Evolutionary conservation across 2,888 invertebrate species (phyloP).

Genomic region (Troides aeacus): DNA sequence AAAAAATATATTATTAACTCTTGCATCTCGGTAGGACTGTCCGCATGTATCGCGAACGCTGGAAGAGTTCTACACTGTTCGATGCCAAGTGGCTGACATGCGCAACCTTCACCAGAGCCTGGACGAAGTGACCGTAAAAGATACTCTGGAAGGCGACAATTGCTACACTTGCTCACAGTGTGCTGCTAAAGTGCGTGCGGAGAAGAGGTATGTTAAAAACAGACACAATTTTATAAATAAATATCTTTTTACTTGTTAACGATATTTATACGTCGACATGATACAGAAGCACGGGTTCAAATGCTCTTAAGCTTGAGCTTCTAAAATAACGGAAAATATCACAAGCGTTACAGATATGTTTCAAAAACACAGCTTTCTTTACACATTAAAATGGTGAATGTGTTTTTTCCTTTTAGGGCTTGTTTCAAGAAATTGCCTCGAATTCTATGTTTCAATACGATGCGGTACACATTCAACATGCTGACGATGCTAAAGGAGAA

Average conservation of each 20-base stretch:
- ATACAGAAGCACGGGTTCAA: no score
- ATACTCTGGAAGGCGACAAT: conserved; percentile 97
- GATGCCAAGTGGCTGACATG: conserved; percentile 98
- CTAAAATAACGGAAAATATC: no score
- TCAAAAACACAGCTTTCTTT: no score
- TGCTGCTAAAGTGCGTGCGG: conserved; percentile 96
- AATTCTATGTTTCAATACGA: conserved; percentile 96
- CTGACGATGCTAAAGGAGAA: conserved; percentile 98
- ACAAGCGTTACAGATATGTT: no score
- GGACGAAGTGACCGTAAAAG: conserved; percentile 98
- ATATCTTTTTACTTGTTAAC: no score
- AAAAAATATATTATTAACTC: background rate
- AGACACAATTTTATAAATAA: background rate
- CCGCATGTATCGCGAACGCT: conserved; percentile 95
- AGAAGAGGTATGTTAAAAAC: conserved; percentile 85
- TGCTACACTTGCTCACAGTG: conserved; percentile 99
- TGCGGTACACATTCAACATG: conserved; percentile 99
- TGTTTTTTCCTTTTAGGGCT: conserved; percentile 77
- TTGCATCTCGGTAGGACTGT: conserved; percentile 84
- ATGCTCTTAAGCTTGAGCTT: no score
- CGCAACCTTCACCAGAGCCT: conserved; percentile 95
- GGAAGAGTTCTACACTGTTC: conserved; percentile 97
- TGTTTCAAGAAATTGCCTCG: conserved; percentile 96
- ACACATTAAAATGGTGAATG: background rate
- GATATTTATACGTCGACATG: no score